Evolutionary conservation across 2,113 vertebrate species (phyloP), one percentile per base, ranked within the genome.

Genomic region (Gadus chalcogrammus): DNA sequence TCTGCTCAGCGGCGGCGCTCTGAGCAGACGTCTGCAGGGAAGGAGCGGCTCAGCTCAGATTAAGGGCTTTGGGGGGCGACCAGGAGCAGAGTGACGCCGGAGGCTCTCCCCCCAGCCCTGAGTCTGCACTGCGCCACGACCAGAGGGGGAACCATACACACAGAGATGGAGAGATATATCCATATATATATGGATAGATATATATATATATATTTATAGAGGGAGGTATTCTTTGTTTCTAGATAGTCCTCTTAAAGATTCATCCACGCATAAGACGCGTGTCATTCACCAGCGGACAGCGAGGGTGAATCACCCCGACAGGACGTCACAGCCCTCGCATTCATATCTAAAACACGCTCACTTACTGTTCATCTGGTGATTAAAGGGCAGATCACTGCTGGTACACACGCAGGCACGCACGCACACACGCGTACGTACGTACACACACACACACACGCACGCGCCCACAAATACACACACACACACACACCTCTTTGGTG

Each of bases 31-130:
- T 82, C 79, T 72, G 68, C 75, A 79, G 85, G 20, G 20, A 20
- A 20, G 20, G 20, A 20, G 20, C 20, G 20, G 91, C 85, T 91
- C 84, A 92, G 85, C 65, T 1, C 76, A 84, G 88, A 90, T 92
- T 91, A 92, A 68, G 74, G 79, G 76, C 75, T 64, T 65, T 87
- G 90, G 81, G 82, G 81, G 60, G 60, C 7, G 12, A 80, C 70
- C 76, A 69, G 68, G 73, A 71, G 77, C 78, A 76, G 72, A 61
- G 68, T 82, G 79, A 83, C 78, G 64, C 76, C 20, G 1, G 20
- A 75, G 69, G 35, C 38, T 24, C 24, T 24, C 24, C 1, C 24
- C 24, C 24, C 24, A 70, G 69, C 60, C 52, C 56, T 5, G 7
- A 9, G 20, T 18, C 61, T 24, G 20, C 65, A 61, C 73, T 55